phyloP scores from a whole-genome alignment of 2,797 vertebrate species.

The Melanogrammus aeglefinus region DNA sequence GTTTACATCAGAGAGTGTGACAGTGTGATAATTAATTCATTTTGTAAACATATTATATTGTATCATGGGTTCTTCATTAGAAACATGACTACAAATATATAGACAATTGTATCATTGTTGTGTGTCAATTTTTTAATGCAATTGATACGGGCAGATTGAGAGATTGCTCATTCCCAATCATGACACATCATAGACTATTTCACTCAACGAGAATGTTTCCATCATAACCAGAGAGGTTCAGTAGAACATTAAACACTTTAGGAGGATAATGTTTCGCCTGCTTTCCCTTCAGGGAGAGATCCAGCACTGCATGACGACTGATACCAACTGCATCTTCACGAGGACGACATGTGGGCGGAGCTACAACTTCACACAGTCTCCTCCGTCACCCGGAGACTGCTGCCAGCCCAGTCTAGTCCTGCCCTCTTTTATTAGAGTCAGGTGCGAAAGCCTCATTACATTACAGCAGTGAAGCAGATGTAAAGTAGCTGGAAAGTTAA shows the following conservation, averaged over 20 bases:
- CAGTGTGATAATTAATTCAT: too few species aligned
- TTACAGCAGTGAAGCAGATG: neutral
- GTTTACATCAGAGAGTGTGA: too few species aligned
- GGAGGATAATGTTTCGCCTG: neutral
- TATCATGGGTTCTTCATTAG: neutral
- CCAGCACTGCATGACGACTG: slow-evolving; percentile 65
- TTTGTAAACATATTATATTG: neutral
- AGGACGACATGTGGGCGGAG: slow-evolving; percentile 64
- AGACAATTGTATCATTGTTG: neutral
- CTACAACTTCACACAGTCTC: slow-evolving; percentile 71
- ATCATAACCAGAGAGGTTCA: neutral
- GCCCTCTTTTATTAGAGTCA: slow-evolving; percentile 60
- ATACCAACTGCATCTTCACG: slow-evolving; percentile 74
- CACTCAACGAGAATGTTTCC: neutral
- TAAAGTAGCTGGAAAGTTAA: neutral
- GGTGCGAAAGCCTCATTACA: slow-evolving; percentile 50
- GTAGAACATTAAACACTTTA: neutral
- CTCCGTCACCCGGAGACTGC: slow-evolving; percentile 46
- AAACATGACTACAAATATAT: neutral
- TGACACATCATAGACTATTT: too few species aligned
- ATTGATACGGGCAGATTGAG: neutral
- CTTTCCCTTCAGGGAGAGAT: slow-evolving; percentile 47
- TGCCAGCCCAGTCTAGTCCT: slow-evolving; percentile 53
- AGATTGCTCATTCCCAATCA: neutral
- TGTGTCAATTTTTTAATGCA: neutral